These are phyloP conservation scores for Anoplius nigerrimus DNA, from an alignment of 2,888 invertebrate genomes.

Conservation along the genomic window DNA sequence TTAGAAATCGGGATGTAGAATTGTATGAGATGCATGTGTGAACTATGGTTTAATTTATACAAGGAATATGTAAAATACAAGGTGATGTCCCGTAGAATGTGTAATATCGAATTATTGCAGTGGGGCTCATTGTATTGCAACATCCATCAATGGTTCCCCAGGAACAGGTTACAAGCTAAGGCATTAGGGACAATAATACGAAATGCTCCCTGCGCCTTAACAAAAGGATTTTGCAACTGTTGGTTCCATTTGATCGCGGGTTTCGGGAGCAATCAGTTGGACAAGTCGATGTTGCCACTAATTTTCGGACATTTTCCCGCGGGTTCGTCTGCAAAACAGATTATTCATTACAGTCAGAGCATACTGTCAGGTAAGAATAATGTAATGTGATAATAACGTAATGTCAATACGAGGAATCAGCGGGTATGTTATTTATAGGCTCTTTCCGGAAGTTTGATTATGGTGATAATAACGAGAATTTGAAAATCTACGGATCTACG, in stretches of 20 bases:
- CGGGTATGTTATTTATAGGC: slow-evolving; percentile 69
- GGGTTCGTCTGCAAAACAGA: slow-evolving; percentile 73
- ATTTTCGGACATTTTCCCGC: slow-evolving; percentile 73
- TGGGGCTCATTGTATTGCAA: slow-evolving; percentile 71
- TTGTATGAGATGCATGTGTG: too few relatives aligned
- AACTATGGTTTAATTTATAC: too few relatives aligned
- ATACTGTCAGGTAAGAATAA: slow-evolving; percentile 67
- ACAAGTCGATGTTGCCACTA: slow-evolving; percentile 70
- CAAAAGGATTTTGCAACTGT: slow-evolving; percentile 73
- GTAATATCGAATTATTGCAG: slow-evolving; percentile 53
- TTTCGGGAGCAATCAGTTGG: slow-evolving; percentile 74
- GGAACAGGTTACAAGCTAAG: slow-evolving; percentile 67
- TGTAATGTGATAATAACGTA: neutral
- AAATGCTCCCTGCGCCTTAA: slow-evolving; percentile 65
- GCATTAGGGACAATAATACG: slow-evolving; percentile 64
- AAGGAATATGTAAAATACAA: too few relatives aligned
- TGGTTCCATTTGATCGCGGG: slow-evolving; percentile 76
- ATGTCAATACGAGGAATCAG: neutral
- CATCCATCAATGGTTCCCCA: slow-evolving; percentile 70
- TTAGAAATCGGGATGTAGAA: too few relatives aligned
- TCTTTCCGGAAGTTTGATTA: slow-evolving; percentile 79
- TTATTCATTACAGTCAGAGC: slow-evolving; percentile 71
- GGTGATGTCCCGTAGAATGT: too few relatives aligned
- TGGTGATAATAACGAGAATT: slow-evolving; percentile 75
- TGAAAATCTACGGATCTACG: slow-evolving; percentile 75